These are phyloP conservation scores for Bubalus kerabau DNA, from an alignment of 2,113 vertebrate species.

Conservation along the genomic window DNA sequence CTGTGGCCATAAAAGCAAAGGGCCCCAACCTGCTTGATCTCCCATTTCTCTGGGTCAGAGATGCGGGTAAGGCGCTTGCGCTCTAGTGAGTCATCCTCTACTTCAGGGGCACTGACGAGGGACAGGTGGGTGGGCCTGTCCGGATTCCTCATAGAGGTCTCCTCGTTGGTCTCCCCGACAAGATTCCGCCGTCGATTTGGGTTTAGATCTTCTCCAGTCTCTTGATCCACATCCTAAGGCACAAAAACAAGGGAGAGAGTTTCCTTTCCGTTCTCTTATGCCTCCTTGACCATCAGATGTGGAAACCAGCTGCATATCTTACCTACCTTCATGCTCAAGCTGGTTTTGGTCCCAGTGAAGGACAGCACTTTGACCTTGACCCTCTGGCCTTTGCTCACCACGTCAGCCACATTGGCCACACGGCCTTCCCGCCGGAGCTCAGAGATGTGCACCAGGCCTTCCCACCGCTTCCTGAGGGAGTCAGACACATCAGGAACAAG, in stretches of 20 bases:
- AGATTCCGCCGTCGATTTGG: constrained; percentile 93
- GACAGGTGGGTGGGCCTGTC: constrained; percentile 95
- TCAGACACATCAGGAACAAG: not conserved
- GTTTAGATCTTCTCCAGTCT: constrained; percentile 95
- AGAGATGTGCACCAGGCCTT: constrained; percentile 97
- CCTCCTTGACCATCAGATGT: not conserved
- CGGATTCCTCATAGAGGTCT: constrained; percentile 93
- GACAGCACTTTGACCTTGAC: constrained; percentile 98
- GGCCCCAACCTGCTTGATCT: constrained; percentile 93
- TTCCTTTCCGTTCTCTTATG: not conserved
- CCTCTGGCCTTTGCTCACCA: constrained; percentile 97
- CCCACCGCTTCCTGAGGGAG: constrained; percentile 93
- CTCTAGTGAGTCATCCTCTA: constrained; percentile 95
- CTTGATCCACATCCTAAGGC: constrained; percentile 95
- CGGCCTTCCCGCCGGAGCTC: constrained; percentile 95
- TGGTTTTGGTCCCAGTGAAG: constrained; percentile 98
- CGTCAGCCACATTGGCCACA: constrained; percentile 96
- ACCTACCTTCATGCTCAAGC: constrained; percentile 97
- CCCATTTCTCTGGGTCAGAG: constrained; percentile 98
- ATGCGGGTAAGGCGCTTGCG: constrained; percentile 97
- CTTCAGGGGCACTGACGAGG: constrained; percentile 90
- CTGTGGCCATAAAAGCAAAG: not conserved
- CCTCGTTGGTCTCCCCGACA: constrained; percentile 88
- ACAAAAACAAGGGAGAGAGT: not conserved
- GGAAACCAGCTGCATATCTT: too few species aligned